Percentiles rank a stretch among this genome's conserved stretches.
These are phyloP conservation scores for Rhinoderma darwinii DNA, from an alignment of 2,113 vertebrate genomes.

Conservation along the genomic window DNA sequence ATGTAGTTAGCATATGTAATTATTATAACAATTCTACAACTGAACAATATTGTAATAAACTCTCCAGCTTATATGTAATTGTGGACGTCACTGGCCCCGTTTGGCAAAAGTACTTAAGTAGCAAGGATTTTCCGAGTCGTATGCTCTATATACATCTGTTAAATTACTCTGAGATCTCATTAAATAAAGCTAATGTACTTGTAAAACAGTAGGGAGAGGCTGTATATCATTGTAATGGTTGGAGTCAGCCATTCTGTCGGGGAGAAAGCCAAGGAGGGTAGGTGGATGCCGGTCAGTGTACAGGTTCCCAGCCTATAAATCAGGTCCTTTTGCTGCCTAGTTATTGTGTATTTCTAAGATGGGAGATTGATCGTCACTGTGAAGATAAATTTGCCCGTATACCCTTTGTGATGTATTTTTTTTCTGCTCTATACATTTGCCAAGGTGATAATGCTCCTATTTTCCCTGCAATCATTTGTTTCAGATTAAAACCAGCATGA, in stretches of 20 bases:
- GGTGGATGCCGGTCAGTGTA: constrained; percentile 97
- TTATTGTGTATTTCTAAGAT: constrained; percentile 99
- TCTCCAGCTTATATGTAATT: constrained; percentile 62
- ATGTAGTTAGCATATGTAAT: constrained; percentile 15
- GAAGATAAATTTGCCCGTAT: constrained; percentile 98
- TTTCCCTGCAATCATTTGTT: constrained; percentile 85
- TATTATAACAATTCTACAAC: constrained; percentile 8
- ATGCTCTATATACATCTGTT: constrained; percentile 92
- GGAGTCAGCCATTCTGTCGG: constrained; percentile 82
- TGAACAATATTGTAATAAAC: constrained; percentile 15
- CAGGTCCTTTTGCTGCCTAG: constrained; percentile 96
- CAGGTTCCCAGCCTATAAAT: constrained; percentile 95
- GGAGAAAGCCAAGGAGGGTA: constrained; percentile 84
- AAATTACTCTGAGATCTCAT: constrained; percentile 95
- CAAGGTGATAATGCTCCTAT: constrained; percentile 77
- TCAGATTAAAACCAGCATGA: constrained; percentile 90
- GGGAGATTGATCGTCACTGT: constrained; percentile 98
- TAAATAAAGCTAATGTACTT: constrained; percentile 99
- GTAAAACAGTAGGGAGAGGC: constrained; percentile 98
- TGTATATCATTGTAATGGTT: constrained; percentile 96
- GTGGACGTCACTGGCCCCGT: constrained; percentile 67
- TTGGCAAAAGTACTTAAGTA: constrained; percentile 79
- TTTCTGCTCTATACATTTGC: constrained; percentile 70
- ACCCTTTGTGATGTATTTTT: constrained; percentile 78
- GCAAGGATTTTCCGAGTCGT: constrained; percentile 80